Evolutionary conservation across 2,797 vertebrate genomes (phyloP), one percentile per base, ranked within the genome.

Genomic region (Chelidonichthys spinosus): DNA sequence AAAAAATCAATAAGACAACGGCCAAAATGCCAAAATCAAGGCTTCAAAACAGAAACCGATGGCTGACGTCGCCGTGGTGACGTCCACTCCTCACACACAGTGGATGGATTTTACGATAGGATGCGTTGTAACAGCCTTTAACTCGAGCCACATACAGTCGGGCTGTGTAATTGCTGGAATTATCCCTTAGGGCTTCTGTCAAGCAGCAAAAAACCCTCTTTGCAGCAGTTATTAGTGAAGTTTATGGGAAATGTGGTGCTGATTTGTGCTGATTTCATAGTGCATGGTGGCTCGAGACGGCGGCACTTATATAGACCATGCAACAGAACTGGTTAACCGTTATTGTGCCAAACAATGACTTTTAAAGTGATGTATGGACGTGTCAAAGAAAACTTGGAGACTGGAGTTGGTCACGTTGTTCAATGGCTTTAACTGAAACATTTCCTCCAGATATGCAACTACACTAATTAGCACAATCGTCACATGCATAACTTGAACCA

Each of bases 201-300:
- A 18, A 62, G 62, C 69, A 61, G 66, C 53, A 55, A 59, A 56
- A 37, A 56, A 37, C 52, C 59, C 37, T 74, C 63, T 69, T 75
- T 70, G 52, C 70, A 59, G 81, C 56, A 71, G 69, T 82, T 69
- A 54, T 47, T 46, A 32, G 59, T 50, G 47, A 62, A 11, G 65
- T 85, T 86, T 83, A 80, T 78, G 74, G 74, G 82, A 80, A 83
- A 85, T 80, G 74, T 74, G 85, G 60, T 86, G 71, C 74, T 78
- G 70, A 79, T 87, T 86, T 84, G 67, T 84, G 56, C 74, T 76
- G 65, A 80, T 85, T 86, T 82, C 75, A 78, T 58, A 72, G 66
- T 47, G 60, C 79, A 85, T 88, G 25, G 83, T 87, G 74, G 79
- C 71, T 32, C 39, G 4, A 69, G 75, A 73, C 59, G 52, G 49